Conservation (phyloP, 2,797 vertebrate genomes). For the Falco naumanni region DNA sequence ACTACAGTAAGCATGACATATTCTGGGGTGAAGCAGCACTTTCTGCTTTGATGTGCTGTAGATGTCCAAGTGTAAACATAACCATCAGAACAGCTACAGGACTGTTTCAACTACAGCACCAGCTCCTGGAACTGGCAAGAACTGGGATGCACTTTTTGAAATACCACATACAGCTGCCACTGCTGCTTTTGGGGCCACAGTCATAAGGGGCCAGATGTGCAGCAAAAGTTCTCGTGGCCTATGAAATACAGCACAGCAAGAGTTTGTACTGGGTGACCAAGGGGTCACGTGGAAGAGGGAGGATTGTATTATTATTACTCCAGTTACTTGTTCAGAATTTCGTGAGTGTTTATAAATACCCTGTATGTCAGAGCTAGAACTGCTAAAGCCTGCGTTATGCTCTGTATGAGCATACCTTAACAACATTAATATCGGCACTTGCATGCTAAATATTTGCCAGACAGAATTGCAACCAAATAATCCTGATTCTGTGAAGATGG, state of each 20-base stretch:
- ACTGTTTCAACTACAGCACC: background rate
- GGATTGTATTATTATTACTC: background rate
- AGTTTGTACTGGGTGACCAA: background rate
- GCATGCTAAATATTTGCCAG: background rate
- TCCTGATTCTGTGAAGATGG: background rate
- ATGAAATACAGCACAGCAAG: background rate
- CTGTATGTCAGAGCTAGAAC: too few species aligned
- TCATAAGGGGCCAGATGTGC: background rate
- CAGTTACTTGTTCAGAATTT: background rate
- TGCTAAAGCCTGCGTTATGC: background rate
- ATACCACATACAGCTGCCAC: background rate
- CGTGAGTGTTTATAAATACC: too few species aligned
- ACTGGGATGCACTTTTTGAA: background rate
- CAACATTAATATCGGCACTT: background rate
- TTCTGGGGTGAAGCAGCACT: background rate
- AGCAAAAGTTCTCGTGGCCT: background rate
- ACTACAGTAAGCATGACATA: background rate
- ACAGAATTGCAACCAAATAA: background rate
- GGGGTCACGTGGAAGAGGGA: fast-evolving
- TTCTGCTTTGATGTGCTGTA: background rate
- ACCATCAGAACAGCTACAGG: background rate
- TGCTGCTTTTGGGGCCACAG: background rate
- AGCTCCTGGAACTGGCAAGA: background rate
- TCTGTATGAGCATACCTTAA: background rate
- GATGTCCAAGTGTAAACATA: background rate